phyloP scores from a whole-genome alignment of 2,113 vertebrate species.

The Oostethus manadensis region DNA sequence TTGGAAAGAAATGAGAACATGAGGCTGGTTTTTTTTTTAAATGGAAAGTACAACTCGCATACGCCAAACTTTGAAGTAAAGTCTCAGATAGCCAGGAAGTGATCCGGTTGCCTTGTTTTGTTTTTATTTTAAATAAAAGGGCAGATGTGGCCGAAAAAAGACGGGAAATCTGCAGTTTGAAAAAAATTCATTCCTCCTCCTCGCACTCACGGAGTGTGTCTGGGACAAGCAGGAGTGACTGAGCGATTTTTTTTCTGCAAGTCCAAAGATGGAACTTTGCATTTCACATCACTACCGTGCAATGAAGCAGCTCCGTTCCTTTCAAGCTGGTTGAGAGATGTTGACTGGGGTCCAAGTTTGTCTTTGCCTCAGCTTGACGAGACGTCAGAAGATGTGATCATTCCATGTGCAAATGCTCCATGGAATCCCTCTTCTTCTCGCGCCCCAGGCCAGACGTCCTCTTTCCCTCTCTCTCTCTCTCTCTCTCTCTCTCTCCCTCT shows the following conservation, averaged over 20 bases:
- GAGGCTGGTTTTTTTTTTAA: not conserved
- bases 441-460: constrained; percentile 36
- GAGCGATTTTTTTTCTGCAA: constrained; percentile 29
- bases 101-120: not conserved
- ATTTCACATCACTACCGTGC: constrained; percentile 18
- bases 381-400: constrained; percentile 42
- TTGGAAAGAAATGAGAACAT: constrained; percentile 1
- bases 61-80: not conserved
- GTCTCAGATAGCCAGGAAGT: not conserved
- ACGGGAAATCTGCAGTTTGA: not conserved
- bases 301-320: constrained; percentile 38
- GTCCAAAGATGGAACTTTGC: constrained; percentile 26
- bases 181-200: not conserved
- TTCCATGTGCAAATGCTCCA: constrained; percentile 21
- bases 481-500: constrained; percentile 1
- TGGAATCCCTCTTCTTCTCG: constrained; percentile 28
- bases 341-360: constrained; percentile 34
- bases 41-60: not conserved
- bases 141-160: not conserved
- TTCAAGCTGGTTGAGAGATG: constrained; percentile 22
- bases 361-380: constrained; percentile 44
- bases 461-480: constrained; percentile 2
- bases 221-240: not conserved
- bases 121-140: not conserved
- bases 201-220: not conserved